A percentile compares a stretch with the other conserved stretches of the same genome.
phyloP scores from a whole-genome alignment of 2,888 invertebrate species.

The Nezara viridula region DNA sequence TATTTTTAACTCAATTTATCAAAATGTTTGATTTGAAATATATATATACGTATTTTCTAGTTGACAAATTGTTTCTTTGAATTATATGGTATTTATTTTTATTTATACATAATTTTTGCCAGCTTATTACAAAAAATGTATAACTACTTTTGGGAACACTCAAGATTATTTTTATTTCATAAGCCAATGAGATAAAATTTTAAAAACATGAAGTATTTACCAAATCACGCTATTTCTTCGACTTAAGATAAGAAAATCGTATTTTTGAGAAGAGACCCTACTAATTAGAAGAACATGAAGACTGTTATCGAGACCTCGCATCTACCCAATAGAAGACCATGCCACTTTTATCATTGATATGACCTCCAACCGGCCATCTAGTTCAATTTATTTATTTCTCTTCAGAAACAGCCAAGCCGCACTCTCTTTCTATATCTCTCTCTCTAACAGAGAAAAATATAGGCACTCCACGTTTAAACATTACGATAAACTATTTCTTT shows the following conservation, averaged over 20 bases:
- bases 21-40: too few relatives aligned
- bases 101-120: too few relatives aligned
- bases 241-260: not conserved
- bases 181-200: not conserved
- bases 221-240: not conserved
- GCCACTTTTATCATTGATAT: slow-evolving; percentile 55
- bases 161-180: not conserved
- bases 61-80: too few relatives aligned
- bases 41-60: too few relatives aligned
- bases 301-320: not conserved
- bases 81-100: too few relatives aligned
- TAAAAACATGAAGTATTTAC: not conserved
- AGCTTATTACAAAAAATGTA: too few relatives aligned
- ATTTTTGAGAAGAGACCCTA: not conserved
- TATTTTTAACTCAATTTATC: too few relatives aligned
- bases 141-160: too few relatives aligned
- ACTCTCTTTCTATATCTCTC: not conserved
- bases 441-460: not conserved
- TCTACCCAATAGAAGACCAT: slow-evolving; percentile 48
- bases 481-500: not conserved
- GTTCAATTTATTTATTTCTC: slow-evolving; percentile 49
- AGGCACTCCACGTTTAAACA: not conserved
- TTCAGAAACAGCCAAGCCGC: slow-evolving; percentile 25
- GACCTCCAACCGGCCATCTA: slow-evolving; percentile 54
- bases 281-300: not conserved